Conservation (phyloP, 2,113 vertebrate genomes). For the Baryphthengus martii region DNA sequence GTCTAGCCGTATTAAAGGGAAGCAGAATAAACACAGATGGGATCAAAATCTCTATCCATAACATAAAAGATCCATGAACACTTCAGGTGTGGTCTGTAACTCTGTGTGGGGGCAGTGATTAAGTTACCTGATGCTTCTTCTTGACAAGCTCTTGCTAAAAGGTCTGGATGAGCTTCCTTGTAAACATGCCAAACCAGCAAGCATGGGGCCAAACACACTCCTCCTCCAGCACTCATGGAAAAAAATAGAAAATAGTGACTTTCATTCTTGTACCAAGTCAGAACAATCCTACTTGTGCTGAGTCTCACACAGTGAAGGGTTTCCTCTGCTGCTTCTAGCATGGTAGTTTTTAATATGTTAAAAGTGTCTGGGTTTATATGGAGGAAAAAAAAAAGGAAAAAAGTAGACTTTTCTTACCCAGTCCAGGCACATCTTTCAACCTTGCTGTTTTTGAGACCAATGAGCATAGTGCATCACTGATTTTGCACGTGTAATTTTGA, state of each 20-base stretch:
- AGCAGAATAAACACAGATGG: neutral
- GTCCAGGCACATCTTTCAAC: neutral
- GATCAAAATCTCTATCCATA: neutral
- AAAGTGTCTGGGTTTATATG: neutral
- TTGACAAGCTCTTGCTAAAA: neutral
- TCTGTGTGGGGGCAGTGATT: neutral
- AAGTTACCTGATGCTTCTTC: neutral
- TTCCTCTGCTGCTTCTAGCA: neutral
- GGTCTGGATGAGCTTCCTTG: neutral
- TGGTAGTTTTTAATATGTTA: neutral
- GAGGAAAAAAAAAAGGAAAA: neutral
- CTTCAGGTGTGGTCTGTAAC: neutral
- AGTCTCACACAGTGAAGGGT: neutral
- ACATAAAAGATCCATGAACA: neutral
- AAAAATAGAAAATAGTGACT: neutral
- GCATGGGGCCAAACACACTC: accelerated
- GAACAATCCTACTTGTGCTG: neutral
- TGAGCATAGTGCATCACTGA: neutral
- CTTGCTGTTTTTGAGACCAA: neutral
- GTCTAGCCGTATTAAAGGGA: neutral
- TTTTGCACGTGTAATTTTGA: neutral
- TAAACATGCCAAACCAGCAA: neutral
- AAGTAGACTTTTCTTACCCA: neutral
- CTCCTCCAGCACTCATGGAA: neutral
- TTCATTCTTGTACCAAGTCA: neutral